Base-by-base conservation (phyloP, 2,113 vertebrate genomes). In the Cheirogaleus medius region DNA sequence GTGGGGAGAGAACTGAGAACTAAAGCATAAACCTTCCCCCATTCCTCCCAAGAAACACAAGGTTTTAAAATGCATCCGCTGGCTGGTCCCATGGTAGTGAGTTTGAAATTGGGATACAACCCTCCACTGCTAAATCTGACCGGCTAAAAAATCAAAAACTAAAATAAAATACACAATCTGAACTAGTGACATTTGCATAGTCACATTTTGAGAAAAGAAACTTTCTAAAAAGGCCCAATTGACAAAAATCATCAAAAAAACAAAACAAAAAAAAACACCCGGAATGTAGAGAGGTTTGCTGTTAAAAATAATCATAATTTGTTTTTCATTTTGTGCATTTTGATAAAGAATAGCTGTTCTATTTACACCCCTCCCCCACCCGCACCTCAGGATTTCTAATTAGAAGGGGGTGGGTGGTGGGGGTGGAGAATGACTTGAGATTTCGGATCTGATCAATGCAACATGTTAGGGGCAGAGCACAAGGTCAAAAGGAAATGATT, bases 401-500 rank as follows among this genome's bases (percentile, higher is more conserved):
- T 84, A 82, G 77, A 92, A 86, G 49, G 63, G 91, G 52, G 49
- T 80, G 49, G 81, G 20, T 15, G 73, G 63, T 39, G 58, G 96
- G 58, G 71, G 64, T 80, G 80, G 71, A 94, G 91, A 82, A 69
- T 39, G 95, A 73, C 87, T 86, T 94, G 91, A 87, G 86, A 96
- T 96, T 89, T 96, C 9, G 11, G 95, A 95, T 96, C 95, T 97
- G 97, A 97, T 96, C 97, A 97, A 97, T 97, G 94, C 97, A 98
- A 93, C 95, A 96, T 97, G 96, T 96, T 86, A 89, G 91, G 95
- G 92, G 83, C 93, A 94, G 74, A 95, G 95, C 95, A 63, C 91
- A 89, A 94, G 97, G 97, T 98, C 97, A 97, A 94, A 98, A 97
- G 98, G 97, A 98, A 97, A 97, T 97, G 97, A 97, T 97, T 97